Conservation (phyloP, 2,888 invertebrate species). For the Diarsia rubi region DNA sequence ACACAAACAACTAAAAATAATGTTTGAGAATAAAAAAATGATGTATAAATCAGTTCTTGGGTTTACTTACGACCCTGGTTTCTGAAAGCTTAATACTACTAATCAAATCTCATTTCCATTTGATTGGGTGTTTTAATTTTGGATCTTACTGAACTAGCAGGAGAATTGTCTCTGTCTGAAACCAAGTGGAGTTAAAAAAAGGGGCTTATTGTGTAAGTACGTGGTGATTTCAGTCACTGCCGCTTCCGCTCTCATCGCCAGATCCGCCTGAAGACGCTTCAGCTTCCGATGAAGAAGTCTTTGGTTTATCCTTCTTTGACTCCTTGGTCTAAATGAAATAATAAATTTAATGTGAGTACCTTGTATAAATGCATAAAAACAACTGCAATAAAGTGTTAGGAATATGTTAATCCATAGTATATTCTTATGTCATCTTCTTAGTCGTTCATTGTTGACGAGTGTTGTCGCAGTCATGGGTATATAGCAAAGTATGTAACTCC, state of each 20-base stretch:
- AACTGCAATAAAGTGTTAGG: too few relatives aligned
- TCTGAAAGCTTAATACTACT: neutral
- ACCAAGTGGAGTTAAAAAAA: slow-evolving; percentile 1
- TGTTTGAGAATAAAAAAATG: slow-evolving; percentile 7
- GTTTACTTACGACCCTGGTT: slow-evolving; percentile 18
- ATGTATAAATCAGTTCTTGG: slow-evolving; percentile 48
- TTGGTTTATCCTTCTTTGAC: slow-evolving; percentile 80
- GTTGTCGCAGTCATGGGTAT: too few relatives aligned
- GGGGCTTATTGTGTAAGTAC: slow-evolving; percentile 25
- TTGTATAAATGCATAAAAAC: too few relatives aligned
- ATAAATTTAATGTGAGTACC: too few relatives aligned
- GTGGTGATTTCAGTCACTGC: slow-evolving; percentile 75
- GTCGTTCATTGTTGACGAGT: too few relatives aligned
- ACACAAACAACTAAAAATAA: slow-evolving; percentile 38
- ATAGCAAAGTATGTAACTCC: too few relatives aligned
- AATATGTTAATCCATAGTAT: too few relatives aligned
- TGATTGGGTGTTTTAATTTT: slow-evolving; percentile 1
- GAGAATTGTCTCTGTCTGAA: slow-evolving; percentile 2
- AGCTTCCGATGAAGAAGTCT: slow-evolving; percentile 85
- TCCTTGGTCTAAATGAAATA: slow-evolving; percentile 80
- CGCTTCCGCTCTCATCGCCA: slow-evolving; percentile 81
- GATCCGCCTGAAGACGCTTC: slow-evolving; percentile 81
- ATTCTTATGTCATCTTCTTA: too few relatives aligned
- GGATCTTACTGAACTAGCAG: neutral
- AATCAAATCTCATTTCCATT: neutral